Percentiles rank a stretch among this genome's conserved stretches.
Conservation (phyloP, 2,888 invertebrate species). For the Metalampra italica region DNA sequence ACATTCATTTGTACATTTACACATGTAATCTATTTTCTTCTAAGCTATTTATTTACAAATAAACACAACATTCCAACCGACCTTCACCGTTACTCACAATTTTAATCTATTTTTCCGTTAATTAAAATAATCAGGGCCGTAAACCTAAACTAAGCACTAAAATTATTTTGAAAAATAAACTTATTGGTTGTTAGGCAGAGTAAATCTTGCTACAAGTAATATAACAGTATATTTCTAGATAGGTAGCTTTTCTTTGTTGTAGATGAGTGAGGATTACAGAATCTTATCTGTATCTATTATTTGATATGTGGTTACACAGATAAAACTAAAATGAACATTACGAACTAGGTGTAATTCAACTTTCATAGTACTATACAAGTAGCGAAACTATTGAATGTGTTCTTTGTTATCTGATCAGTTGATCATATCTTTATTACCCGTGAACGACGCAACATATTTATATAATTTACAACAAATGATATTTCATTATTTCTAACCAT, state of each 20-base stretch:
- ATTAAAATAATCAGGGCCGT: constrained; percentile 59
- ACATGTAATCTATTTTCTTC: constrained; percentile 48
- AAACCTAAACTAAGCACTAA: constrained; percentile 44
- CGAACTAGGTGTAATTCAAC: no score
- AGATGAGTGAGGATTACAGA: background rate
- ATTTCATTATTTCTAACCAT: constrained; percentile 53
- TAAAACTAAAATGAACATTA: background rate
- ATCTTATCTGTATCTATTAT: background rate
- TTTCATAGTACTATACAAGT: background rate
- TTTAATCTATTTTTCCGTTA: constrained; percentile 36
- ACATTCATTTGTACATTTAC: constrained; percentile 72
- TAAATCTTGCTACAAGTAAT: background rate
- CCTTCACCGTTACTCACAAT: constrained; percentile 59
- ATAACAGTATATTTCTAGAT: no score
- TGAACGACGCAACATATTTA: constrained; percentile 20
- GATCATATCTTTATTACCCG: constrained; percentile 19
- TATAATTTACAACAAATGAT: constrained; percentile 22
- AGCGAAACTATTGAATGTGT: background rate
- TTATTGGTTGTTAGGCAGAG: background rate
- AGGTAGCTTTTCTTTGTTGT: no score
- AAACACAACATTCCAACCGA: constrained; percentile 58
- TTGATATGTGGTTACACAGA: background rate
- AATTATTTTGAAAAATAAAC: constrained; percentile 6
- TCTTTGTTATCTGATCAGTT: background rate
- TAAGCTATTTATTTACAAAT: constrained; percentile 73